Base-by-base conservation (phyloP, 1,140 invertebrate genomes). In the Pissodes strobi region DNA sequence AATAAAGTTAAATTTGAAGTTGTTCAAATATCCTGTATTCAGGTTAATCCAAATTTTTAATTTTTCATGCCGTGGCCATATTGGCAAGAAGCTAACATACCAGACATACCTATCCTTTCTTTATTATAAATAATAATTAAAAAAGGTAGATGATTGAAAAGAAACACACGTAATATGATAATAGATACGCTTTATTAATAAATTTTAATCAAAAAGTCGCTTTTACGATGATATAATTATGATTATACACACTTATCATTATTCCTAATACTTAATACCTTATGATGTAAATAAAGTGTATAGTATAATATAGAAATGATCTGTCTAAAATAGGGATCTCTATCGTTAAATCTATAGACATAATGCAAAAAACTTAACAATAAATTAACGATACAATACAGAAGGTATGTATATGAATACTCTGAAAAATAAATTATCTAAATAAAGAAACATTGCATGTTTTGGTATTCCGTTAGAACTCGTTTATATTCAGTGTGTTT, bases 351-450 rank as follows among this genome's bases (percentile, higher is more conserved):
- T 22, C 34, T 49, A 64, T 43, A 48, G 25, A 64, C 48, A 58
- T 67, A 62, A 55, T 53, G 58, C 43, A 59, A 67, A n/a, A n/a
- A 58, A 63, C 60, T 67, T 64, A 69, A 66, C 51, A 58, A 57
- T 43, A 69, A 69, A 64, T 58, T 69, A 59, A 66, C 46, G 39
- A 59, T 66, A 62, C 53, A 63, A 64, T 62, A 59, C 22, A 60
- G 56, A 68, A 68, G 56, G 64, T 55, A 59, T 72, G 70, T 72
- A 73, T 73, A 73, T 73, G 72, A 73, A 73, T 73, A 73, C 72
- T 74, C 69, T 72, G 70, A 69, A 72, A 73, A 74, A 74, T 73
- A 71, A 71, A 72, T 64, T 68, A 73, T 70, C 39, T 69, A 64
- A 67, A 55, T 38, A 58, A 56, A 64, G 25, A 63, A 45, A 63